Conservation (phyloP, 2,888 invertebrate species). For the Plusia festucae region DNA sequence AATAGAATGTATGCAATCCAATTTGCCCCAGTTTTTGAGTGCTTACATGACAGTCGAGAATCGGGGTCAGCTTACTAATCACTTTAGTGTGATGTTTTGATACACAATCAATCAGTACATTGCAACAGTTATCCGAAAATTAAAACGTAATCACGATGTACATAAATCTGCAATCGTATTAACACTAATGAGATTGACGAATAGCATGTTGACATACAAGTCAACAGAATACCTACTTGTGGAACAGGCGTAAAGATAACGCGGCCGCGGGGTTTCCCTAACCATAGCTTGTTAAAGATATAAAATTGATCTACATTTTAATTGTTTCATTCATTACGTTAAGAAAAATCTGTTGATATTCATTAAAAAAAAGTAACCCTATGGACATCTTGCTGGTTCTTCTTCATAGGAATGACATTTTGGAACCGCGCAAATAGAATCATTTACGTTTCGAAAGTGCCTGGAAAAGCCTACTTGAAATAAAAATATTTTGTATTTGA, state of each 20-base stretch:
- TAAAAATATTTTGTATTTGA: too few species aligned
- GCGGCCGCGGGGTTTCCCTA: constrained; percentile 21
- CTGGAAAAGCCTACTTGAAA: too few species aligned
- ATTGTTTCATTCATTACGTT: background rate
- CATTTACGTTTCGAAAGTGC: background rate
- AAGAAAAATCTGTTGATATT: background rate
- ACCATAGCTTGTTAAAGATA: constrained; percentile 5
- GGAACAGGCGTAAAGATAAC: constrained; percentile 22
- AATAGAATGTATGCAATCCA: constrained; percentile 64
- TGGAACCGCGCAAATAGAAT: too few species aligned
- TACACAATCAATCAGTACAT: constrained; percentile 73
- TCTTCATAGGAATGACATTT: too few species aligned
- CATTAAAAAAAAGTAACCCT: background rate
- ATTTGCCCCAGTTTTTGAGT: constrained; percentile 79
- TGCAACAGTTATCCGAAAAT: constrained; percentile 73
- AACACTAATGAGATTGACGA: constrained; percentile 25
- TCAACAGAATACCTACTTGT: background rate
- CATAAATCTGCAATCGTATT: constrained; percentile 25
- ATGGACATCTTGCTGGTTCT: too few species aligned
- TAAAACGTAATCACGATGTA: constrained; percentile 50
- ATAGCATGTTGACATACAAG: constrained; percentile 6
- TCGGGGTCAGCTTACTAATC: constrained; percentile 84
- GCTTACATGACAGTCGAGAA: constrained; percentile 80
- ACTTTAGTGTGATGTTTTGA: constrained; percentile 72
- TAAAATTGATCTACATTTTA: background rate